Conservation (phyloP, 2,888 invertebrate genomes). For the Automeris io region DNA sequence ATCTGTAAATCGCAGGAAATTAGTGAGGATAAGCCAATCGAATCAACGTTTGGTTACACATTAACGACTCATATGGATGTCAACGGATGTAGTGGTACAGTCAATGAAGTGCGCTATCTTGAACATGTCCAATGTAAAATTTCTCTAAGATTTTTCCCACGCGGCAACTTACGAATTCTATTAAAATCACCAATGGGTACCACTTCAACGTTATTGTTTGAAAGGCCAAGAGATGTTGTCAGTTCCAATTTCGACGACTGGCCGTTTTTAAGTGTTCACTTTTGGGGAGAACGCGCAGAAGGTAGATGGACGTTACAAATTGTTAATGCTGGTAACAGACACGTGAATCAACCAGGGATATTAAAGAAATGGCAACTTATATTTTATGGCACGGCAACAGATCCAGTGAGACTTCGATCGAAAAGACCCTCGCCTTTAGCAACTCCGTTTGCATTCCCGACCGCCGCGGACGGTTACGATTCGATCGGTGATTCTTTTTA, state of each 20-base stretch:
- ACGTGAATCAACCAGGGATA: constrained; percentile 90
- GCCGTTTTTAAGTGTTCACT: constrained; percentile 99
- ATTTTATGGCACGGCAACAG: constrained; percentile 94
- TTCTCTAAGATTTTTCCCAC: constrained; percentile 91
- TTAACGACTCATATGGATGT: constrained; percentile 92
- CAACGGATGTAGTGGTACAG: constrained; percentile 91
- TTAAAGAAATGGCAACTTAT: constrained; percentile 97
- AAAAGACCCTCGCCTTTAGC: constrained; percentile 32
- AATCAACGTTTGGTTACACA: constrained; percentile 84
- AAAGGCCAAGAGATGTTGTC: constrained; percentile 92
- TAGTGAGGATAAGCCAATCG: constrained; percentile 88
- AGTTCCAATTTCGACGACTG: constrained; percentile 97
- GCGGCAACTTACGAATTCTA: constrained; percentile 93
- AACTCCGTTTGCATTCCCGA: constrained; percentile 81
- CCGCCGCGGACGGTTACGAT: constrained; percentile 80
- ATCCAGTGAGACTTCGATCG: constrained; percentile 86
- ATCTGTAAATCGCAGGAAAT: constrained; percentile 95
- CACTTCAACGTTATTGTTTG: constrained; percentile 93
- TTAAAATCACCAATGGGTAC: constrained; percentile 96
- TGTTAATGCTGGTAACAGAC: constrained; percentile 83
- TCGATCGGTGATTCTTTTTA: constrained; percentile 79
- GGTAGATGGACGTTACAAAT: constrained; percentile 92
- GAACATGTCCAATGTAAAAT: constrained; percentile 99
- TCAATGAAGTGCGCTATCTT: constrained; percentile 91
- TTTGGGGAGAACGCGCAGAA: constrained; percentile 96